Evolutionary conservation across 2,797 vertebrate species (phyloP).

Genomic region (Tangara arthus): DNA sequence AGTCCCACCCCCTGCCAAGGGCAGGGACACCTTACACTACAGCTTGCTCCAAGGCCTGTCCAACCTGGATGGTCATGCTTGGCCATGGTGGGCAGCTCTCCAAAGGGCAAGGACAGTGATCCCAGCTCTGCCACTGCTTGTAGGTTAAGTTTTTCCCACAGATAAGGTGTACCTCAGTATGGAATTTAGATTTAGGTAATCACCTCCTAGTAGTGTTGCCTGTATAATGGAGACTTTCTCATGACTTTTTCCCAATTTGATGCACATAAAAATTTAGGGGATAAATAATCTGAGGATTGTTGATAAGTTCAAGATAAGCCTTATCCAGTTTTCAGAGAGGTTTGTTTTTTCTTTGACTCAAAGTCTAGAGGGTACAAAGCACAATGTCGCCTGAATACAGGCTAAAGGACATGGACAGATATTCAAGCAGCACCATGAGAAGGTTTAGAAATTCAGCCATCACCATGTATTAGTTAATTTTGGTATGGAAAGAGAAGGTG

Average conservation of each 20-base stretch:
- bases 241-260: background rate
- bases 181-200: background rate
- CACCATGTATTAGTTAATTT: background rate
- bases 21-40: background rate
- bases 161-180: background rate
- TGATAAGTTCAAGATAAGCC: background rate
- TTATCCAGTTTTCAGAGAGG: background rate
- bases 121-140: background rate
- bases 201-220: background rate
- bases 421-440: background rate
- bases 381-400: background rate
- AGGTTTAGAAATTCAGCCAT: background rate
- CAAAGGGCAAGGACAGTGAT: background rate
- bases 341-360: background rate
- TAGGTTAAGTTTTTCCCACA: background rate
- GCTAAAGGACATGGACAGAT: background rate
- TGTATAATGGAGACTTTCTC: background rate
- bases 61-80: background rate
- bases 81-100: background rate
- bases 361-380: background rate
- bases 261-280: background rate
- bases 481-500: background rate
- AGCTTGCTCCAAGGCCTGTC: background rate
- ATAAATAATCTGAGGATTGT: background rate
- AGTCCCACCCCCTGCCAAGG: accelerated